Percentiles rank a stretch among this genome's conserved stretches.
phyloP scores from a whole-genome alignment of 2,113 vertebrate genomes.

The Notothenia rossii region DNA sequence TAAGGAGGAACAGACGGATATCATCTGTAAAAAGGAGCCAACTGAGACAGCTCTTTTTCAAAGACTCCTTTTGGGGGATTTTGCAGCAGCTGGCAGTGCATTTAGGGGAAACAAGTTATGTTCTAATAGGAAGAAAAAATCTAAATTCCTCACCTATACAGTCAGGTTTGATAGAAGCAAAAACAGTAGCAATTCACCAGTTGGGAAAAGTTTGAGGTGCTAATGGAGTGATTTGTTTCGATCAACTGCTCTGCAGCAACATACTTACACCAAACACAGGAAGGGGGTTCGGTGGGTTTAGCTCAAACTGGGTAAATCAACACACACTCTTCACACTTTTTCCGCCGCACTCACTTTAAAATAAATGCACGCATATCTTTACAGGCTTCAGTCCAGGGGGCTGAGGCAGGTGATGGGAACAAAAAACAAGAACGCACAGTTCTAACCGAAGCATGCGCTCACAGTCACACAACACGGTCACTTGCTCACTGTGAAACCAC shows the following conservation, averaged over 20 bases:
- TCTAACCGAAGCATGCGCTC: conserved; percentile 2
- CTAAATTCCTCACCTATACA: conserved; percentile 1
- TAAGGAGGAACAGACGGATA: conserved; percentile 24
- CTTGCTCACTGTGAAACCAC: conserved; percentile 46
- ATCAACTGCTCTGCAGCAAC: conserved; percentile 56
- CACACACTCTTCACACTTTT: conserved; percentile 41
- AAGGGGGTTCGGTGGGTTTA: neutral
- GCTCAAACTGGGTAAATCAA: conserved; percentile 40
- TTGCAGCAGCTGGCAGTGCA: conserved; percentile 72
- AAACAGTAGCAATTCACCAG: conserved; percentile 8
- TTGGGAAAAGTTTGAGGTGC: conserved; percentile 41
- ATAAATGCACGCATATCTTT: conserved; percentile 75
- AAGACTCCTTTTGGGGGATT: conserved; percentile 32
- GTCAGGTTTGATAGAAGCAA: conserved; percentile 20
- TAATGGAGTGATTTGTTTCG: conserved; percentile 64
- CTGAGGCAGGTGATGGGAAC: conserved; percentile 47
- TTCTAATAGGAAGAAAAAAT: neutral
- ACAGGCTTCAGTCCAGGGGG: conserved; percentile 64
- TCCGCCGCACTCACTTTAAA: conserved; percentile 45
- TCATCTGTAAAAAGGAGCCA: conserved; percentile 32
- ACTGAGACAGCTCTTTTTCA: conserved; percentile 18
- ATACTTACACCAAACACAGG: conserved; percentile 33
- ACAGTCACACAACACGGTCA: conserved; percentile 35
- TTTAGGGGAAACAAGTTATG: conserved; percentile 36
- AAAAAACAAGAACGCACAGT: conserved; percentile 9